phyloP scores from a whole-genome alignment of 2,113 vertebrate species.

The Eudorcas thomsonii region DNA sequence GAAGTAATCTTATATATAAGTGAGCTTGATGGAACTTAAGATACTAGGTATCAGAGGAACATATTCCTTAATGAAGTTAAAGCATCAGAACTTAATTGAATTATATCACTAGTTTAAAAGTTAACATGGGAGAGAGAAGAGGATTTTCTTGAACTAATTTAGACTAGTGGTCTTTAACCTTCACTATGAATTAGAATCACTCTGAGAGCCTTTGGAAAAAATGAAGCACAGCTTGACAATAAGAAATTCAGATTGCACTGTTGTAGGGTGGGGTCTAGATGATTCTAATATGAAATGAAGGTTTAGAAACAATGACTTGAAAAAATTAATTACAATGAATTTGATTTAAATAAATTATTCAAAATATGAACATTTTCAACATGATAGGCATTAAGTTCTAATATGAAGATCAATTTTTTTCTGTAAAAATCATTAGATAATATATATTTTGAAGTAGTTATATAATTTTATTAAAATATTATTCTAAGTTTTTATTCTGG shows the following conservation, averaged over 20 bases:
- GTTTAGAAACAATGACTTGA: neutral
- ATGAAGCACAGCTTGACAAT: neutral
- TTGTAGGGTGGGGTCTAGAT: neutral
- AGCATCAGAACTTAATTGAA: neutral
- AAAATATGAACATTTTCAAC: conserved; percentile 32
- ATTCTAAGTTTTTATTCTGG: conserved; percentile 17
- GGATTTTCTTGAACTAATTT: neutral
- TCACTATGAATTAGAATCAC: neutral
- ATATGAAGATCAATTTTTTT: neutral
- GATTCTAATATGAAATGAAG: neutral
- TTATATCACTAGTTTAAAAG: conserved; percentile 11
- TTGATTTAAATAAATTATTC: conserved; percentile 24
- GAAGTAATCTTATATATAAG: neutral
- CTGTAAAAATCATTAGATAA: conserved; percentile 28
- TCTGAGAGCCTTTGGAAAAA: neutral
- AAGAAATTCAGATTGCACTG: neutral
- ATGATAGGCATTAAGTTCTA: neutral
- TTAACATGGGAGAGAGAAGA: neutral
- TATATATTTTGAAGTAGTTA: conserved; percentile 16
- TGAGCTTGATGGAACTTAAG: neutral
- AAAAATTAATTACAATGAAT: conserved; percentile 9
- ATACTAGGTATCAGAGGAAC: neutral
- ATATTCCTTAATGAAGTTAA: conserved; percentile 31
- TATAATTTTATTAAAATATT: conserved; percentile 45
- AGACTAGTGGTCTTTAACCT: neutral